Conservation (phyloP, 2,113 vertebrate genomes). For the Eidolon helvum region DNA sequence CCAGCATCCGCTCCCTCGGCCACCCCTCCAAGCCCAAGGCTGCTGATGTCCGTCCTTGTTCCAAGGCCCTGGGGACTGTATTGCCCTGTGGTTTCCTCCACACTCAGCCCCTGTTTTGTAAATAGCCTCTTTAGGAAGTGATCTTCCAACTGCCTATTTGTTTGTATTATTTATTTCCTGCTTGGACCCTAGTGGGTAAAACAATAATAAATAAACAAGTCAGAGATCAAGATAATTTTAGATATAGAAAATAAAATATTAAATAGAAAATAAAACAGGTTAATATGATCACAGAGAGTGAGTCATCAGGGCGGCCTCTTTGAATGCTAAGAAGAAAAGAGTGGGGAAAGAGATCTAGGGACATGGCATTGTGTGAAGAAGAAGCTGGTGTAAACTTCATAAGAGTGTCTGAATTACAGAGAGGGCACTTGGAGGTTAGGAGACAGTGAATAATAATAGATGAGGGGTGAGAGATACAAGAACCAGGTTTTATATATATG, state of each 20-base stretch:
- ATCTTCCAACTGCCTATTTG: not conserved
- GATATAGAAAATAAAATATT: not conserved
- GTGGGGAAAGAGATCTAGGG: not conserved
- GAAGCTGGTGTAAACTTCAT: not conserved
- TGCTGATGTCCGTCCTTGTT: not conserved
- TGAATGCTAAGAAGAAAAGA: not conserved
- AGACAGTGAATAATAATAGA: accelerated
- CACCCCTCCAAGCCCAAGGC: accelerated
- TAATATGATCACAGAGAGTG: too few species aligned
- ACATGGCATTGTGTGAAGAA: not conserved
- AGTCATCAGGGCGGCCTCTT: not conserved
- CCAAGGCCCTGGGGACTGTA: accelerated
- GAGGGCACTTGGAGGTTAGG: not conserved
- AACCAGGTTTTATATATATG: not conserved
- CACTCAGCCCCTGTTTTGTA: not conserved
- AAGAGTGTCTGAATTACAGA: not conserved
- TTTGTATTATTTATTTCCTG: not conserved
- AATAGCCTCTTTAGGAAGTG: not conserved
- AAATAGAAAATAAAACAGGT: not conserved
- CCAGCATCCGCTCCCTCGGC: accelerated
- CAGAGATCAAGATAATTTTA: not conserved
- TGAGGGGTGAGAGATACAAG: not conserved
- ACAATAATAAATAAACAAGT: not conserved
- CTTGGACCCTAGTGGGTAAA: not conserved
- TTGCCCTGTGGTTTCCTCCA: not conserved